These are phyloP conservation scores for Parazoanthus swiftii DNA, from an alignment of 92 coral and sea anemone species.

Conservation along the genomic window DNA sequence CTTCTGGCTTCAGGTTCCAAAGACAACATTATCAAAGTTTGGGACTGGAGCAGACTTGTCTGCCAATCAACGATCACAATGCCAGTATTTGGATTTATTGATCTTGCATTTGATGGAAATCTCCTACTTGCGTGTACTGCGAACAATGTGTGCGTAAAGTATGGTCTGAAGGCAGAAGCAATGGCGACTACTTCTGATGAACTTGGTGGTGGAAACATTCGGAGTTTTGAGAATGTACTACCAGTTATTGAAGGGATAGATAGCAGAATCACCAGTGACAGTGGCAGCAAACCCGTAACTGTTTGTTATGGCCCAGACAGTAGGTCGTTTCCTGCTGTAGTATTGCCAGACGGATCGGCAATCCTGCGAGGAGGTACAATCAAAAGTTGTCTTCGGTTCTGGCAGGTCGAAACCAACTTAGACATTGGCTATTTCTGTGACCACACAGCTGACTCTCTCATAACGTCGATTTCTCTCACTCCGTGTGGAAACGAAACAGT, in stretches of 20 bases:
- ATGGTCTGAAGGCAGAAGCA: neutral
- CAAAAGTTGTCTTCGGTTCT: constrained; percentile 18
- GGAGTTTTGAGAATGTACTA: neutral
- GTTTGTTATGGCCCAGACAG: constrained; percentile 49
- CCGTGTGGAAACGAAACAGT: constrained; percentile 41
- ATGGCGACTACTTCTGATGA: neutral
- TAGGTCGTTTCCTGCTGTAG: constrained; percentile 44
- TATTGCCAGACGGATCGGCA: constrained; percentile 43
- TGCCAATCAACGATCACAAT: constrained; percentile 23
- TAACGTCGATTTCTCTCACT: constrained; percentile 45
- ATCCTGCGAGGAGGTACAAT: constrained; percentile 46
- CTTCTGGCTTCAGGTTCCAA: constrained; percentile 47
- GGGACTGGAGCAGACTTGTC: constrained; percentile 45
- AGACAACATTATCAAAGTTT: constrained; percentile 49
- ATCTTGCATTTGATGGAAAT: constrained; percentile 25
- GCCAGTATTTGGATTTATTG: constrained; percentile 52
- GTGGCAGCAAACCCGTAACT: neutral
- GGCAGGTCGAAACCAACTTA: constrained; percentile 51
- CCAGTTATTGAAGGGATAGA: neutral
- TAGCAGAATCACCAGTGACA: neutral
- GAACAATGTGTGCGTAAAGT: constrained; percentile 35
- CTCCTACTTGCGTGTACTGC: constrained; percentile 45
- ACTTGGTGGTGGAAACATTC: neutral
- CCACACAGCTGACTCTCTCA: constrained; percentile 37
- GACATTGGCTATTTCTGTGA: constrained; percentile 47